These are phyloP conservation scores for Pseudorectes ferrugineus DNA, from an alignment of 2,113 vertebrate genomes.

Conservation along the genomic window DNA sequence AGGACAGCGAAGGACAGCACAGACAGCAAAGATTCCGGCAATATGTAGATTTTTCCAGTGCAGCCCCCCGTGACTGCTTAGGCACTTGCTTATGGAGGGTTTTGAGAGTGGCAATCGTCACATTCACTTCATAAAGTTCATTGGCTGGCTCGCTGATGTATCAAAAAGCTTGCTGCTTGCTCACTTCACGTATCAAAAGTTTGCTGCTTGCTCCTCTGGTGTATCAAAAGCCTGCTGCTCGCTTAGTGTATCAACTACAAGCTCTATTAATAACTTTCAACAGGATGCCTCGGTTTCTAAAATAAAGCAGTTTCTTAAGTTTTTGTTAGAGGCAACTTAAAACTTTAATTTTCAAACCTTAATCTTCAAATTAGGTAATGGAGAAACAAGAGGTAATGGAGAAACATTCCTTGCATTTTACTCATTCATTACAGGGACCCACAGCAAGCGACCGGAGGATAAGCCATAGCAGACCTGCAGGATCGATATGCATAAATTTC, in stretches of 20 bases:
- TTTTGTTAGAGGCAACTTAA: neutral
- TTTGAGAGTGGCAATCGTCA: neutral
- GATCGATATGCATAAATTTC: neutral
- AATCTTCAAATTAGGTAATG: neutral
- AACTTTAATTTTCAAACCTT: neutral
- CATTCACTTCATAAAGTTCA: neutral
- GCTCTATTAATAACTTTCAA: neutral
- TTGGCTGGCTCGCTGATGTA: neutral
- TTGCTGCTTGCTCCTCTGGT: neutral
- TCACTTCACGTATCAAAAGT: neutral
- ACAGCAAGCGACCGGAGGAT: fast-evolving
- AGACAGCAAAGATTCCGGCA: neutral
- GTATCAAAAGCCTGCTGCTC: neutral
- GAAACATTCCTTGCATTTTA: neutral
- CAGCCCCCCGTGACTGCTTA: neutral
- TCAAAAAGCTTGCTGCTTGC: neutral
- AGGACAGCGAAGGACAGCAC: neutral
- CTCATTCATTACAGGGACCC: neutral
- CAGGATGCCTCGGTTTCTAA: neutral
- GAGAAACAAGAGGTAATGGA: neutral
- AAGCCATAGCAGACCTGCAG: neutral
- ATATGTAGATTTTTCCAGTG: neutral
- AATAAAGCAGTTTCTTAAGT: neutral
- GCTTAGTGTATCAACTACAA: neutral
- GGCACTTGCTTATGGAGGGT: neutral